A percentile compares a stretch with the other conserved stretches of the same genome.
Conservation (phyloP, 2,888 invertebrate species). For the Therioaphis trifolii region DNA sequence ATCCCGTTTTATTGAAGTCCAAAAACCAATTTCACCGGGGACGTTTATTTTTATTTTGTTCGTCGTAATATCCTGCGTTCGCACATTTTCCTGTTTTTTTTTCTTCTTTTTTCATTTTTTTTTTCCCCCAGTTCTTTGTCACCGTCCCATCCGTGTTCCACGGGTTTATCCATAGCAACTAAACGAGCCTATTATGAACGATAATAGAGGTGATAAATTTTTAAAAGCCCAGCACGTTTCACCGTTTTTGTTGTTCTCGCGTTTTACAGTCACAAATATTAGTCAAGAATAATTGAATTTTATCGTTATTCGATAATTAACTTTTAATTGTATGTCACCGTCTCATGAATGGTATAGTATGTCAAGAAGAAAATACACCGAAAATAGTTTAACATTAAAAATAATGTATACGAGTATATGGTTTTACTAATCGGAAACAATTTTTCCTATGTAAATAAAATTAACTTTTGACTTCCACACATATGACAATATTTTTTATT, state of each 20-base stretch:
- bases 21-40: conserved; percentile 33
- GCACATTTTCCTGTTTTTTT: conserved; percentile 8
- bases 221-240: neutral
- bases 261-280: neutral
- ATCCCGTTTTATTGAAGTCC: conserved; percentile 12
- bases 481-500: no score
- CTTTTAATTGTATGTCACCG: neutral
- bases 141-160: conserved; percentile 1
- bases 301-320: neutral
- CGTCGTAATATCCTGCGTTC: conserved; percentile 28
- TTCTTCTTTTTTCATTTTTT: neutral
- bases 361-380: no score
- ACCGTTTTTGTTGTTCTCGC: conserved; percentile 14
- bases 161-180: conserved; percentile 25
- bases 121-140: conserved; percentile 21
- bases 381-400: no score
- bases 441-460: no score
- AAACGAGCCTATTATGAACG: conserved; percentile 42
- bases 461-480: no score
- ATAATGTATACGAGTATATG: no score
- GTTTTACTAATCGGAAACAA: no score
- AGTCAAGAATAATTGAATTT: neutral
- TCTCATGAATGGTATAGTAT: no score
- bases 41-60: neutral
- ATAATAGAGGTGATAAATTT: conserved; percentile 36